Conservation (phyloP, 2,113 vertebrate genomes). For the Dipodomys merriami region DNA sequence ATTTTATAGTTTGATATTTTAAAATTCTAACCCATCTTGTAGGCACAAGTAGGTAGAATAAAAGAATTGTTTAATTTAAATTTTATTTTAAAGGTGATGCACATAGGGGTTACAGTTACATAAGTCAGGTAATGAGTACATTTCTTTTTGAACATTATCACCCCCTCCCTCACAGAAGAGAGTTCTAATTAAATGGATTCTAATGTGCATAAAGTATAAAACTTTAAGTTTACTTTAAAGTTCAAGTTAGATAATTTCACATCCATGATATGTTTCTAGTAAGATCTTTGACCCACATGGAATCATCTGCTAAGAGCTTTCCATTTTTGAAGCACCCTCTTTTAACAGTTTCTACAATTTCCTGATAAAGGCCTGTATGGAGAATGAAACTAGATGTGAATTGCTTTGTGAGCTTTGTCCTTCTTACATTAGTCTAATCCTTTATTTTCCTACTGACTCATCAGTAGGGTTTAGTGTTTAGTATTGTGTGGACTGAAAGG, state of each 20-base stretch:
- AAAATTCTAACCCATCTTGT: conserved; percentile 33
- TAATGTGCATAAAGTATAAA: background rate
- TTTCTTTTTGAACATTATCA: too few relatives aligned
- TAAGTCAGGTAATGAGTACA: too few relatives aligned
- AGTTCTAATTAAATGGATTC: conserved; percentile 3
- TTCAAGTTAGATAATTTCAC: conserved; percentile 9
- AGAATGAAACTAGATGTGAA: conserved; percentile 11
- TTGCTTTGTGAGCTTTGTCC: conserved; percentile 12
- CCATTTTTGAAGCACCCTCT: conserved; percentile 49
- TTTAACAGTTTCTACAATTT: conserved; percentile 61
- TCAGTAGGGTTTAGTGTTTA: background rate
- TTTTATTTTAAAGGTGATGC: too few relatives aligned
- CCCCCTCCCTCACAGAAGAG: too few relatives aligned
- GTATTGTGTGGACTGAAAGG: background rate
- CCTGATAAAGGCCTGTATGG: conserved; percentile 7
- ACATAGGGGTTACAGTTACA: too few relatives aligned
- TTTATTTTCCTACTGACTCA: background rate
- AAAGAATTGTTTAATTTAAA: too few relatives aligned
- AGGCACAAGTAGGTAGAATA: background rate
- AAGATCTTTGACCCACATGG: conserved; percentile 38
- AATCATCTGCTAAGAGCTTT: conserved; percentile 52
- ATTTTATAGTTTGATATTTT: background rate
- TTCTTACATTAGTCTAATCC: background rate
- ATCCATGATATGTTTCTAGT: conserved; percentile 27
- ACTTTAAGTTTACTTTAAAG: background rate